Percentiles rank a stretch among this genome's conserved stretches.
Conservation (phyloP, 2,797 vertebrate genomes). For the Botia almorhae region DNA sequence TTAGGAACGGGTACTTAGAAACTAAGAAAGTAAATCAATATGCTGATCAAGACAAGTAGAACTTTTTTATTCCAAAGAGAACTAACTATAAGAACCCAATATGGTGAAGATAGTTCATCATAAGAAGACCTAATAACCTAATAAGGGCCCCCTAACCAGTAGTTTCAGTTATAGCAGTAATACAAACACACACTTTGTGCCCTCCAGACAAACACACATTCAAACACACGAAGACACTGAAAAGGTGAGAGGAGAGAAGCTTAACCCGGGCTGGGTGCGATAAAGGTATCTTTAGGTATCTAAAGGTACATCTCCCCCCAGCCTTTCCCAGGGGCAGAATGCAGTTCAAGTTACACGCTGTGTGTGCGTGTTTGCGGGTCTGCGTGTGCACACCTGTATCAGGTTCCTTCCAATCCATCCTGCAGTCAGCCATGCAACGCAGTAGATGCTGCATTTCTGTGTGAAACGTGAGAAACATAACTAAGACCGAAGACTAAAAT, state of each 20-base stretch:
- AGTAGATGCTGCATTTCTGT: neutral
- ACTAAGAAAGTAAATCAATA: too few relatives aligned
- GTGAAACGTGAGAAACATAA: slow-evolving; percentile 48
- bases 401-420: slow-evolving; percentile 32
- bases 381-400: slow-evolving; percentile 47
- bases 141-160: slow-evolving; percentile 2
- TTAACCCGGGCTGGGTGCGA: slow-evolving; percentile 1
- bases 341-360: slow-evolving; percentile 22
- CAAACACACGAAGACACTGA: slow-evolving; percentile 21
- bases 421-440: neutral
- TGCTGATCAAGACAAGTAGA: too few relatives aligned
- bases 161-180: neutral
- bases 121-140: neutral
- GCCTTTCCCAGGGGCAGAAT: slow-evolving; percentile 36
- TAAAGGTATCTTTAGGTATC: slow-evolving; percentile 27
- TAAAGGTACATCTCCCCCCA: neutral
- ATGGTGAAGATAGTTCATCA: too few relatives aligned
- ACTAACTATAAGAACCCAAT: too few relatives aligned
- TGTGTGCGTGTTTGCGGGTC: slow-evolving; percentile 14
- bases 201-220: slow-evolving; percentile 40
- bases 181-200: slow-evolving; percentile 25
- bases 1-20: too few relatives aligned
- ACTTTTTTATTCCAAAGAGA: too few relatives aligned
- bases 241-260: slow-evolving; percentile 19
- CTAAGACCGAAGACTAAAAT: slow-evolving; percentile 32